A percentile compares a stretch with the other conserved stretches of the same genome.
Evolutionary conservation across 2,113 vertebrate genomes (phyloP).

Genomic region (Myodes glareolus): DNA sequence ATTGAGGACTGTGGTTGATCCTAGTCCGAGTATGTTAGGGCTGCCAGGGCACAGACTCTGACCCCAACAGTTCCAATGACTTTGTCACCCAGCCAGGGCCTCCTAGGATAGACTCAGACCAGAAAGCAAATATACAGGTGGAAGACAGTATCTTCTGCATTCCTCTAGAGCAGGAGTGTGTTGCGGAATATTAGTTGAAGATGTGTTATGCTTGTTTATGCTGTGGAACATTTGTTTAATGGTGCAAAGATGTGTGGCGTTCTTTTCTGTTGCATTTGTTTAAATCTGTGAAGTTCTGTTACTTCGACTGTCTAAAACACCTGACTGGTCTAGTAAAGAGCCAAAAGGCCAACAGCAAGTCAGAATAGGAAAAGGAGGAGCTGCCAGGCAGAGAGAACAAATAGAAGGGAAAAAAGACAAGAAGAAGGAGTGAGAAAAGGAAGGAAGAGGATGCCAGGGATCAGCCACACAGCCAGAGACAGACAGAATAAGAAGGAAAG

Average conservation of each 20-base stretch:
- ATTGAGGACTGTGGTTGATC: not conserved
- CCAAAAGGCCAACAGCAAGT: not conserved
- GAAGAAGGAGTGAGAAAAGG: not conserved
- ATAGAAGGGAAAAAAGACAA: not conserved
- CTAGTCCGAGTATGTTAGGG: not conserved
- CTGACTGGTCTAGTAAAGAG: not conserved
- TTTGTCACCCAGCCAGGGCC: fast-evolving
- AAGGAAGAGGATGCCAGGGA: too few relatives aligned
- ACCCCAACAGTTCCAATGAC: not conserved
- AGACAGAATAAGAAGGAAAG: too few relatives aligned
- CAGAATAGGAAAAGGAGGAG: not conserved
- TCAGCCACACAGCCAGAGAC: too few relatives aligned
- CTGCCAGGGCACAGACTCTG: not conserved
- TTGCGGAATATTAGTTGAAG: not conserved
- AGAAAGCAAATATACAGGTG: not conserved
- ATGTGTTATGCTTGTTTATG: not conserved
- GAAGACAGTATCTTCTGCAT: not conserved
- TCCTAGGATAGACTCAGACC: not conserved
- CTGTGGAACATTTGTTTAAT: too few relatives aligned
- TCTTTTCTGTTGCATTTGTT: not conserved
- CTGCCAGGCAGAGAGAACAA: not conserved
- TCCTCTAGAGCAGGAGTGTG: not conserved
- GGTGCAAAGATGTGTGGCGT: not conserved
- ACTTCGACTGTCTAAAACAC: not conserved
- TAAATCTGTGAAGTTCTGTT: not conserved